These are phyloP conservation scores for Frankliniella intonsa DNA, from an alignment of 2,888 invertebrate genomes.

Conservation along the genomic window DNA sequence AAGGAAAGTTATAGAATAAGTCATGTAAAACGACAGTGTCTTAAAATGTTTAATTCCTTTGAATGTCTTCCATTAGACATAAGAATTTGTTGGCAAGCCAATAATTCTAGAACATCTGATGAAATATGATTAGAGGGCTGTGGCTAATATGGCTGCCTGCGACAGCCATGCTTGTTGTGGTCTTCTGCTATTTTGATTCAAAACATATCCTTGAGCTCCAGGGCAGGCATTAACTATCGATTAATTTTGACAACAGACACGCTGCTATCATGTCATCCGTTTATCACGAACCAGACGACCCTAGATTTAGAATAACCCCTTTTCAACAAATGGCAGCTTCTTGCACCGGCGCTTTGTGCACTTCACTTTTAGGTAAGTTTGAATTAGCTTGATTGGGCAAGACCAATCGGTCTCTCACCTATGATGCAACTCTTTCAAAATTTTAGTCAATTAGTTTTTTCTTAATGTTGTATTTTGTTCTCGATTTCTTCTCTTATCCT, in stretches of 20 bases:
- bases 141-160: too few species aligned
- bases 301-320: slow-evolving; percentile 69
- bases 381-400: slow-evolving; percentile 18
- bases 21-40: too few species aligned
- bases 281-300: slow-evolving; percentile 55
- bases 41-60: too few species aligned
- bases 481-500: neutral
- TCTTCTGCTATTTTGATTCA: neutral
- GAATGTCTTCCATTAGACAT: too few species aligned
- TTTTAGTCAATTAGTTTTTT: too few species aligned
- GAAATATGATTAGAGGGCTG: too few species aligned
- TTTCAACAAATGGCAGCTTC: slow-evolving; percentile 80
- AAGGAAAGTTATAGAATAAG: too few species aligned
- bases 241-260: neutral
- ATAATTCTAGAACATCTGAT: too few species aligned
- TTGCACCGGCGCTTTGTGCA: slow-evolving; percentile 82
- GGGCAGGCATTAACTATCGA: neutral
- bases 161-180: neutral
- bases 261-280: neutral
- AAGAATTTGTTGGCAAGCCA: too few species aligned
- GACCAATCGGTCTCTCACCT: too few species aligned
- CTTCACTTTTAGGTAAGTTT: slow-evolving; percentile 76
- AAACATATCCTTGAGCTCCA: neutral
- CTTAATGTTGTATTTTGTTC: neutral
- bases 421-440: neutral